These are phyloP conservation scores for Myrmecophaga tridactyla DNA, from an alignment of 2,113 vertebrate genomes.

Conservation along the genomic window DNA sequence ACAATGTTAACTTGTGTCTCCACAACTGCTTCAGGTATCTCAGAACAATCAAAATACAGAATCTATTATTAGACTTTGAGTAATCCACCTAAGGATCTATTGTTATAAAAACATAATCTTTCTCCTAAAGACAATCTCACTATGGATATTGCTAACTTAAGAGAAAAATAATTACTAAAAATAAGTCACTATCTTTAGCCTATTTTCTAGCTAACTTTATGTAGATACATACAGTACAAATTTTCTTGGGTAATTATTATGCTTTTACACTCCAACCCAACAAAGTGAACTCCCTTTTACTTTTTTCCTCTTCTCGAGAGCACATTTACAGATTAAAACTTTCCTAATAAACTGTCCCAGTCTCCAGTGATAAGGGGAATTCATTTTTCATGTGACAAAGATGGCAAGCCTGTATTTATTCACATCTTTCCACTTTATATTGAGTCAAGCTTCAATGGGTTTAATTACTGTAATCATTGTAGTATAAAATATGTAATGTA, in stretches of 20 bases:
- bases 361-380: not conserved
- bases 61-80: no score
- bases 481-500: constrained; percentile 49
- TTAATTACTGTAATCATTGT: constrained; percentile 55
- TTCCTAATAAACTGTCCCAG: not conserved
- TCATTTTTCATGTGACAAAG: constrained; percentile 20
- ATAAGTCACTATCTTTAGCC: not conserved
- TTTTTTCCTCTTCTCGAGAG: not conserved
- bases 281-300: not conserved
- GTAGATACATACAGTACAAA: not conserved
- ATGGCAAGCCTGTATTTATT: constrained; percentile 4
- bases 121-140: no score
- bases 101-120: no score
- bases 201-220: not conserved
- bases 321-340: not conserved
- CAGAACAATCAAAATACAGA: no score
- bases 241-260: not conserved
- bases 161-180: no score
- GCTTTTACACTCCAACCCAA: not conserved
- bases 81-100: no score
- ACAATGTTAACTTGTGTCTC: no score
- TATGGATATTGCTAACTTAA: no score
- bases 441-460: constrained; percentile 44
- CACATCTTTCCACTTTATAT: not conserved
- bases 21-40: no score